Conservation (phyloP, 2,888 invertebrate species). For the Pristionchus fissidentatus region DNA sequence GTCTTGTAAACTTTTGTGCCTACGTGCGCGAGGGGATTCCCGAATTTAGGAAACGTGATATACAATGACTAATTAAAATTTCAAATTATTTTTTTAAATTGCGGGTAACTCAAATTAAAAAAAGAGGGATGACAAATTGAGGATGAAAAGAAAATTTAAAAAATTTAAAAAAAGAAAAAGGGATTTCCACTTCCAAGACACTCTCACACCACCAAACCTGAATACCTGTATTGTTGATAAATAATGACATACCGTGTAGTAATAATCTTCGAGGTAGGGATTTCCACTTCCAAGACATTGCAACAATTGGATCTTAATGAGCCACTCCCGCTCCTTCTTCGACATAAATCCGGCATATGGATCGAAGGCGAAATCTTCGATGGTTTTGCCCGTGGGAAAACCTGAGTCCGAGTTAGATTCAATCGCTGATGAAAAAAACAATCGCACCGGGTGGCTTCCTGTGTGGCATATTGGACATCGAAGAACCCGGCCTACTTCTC, state of each 20-base stretch:
- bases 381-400: slow-evolving; percentile 65
- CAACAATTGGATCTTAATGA: slow-evolving; percentile 92
- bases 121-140: too few relatives aligned
- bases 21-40: too few relatives aligned
- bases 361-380: slow-evolving; percentile 73
- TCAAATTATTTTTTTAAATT: too few relatives aligned
- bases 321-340: slow-evolving; percentile 93
- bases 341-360: slow-evolving; percentile 87
- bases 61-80: too few relatives aligned
- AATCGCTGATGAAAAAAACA: not conserved
- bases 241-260: slow-evolving; percentile 83
- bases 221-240: not conserved
- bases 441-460: slow-evolving; percentile 27
- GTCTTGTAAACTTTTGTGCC: too few relatives aligned
- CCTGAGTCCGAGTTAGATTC: not conserved
- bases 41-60: too few relatives aligned
- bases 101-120: too few relatives aligned
- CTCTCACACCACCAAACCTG: too few relatives aligned
- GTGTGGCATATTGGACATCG: slow-evolving; percentile 18
- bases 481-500: slow-evolving; percentile 13
- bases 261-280: slow-evolving; percentile 96
- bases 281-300: slow-evolving; percentile 89
- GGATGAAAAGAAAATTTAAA: too few relatives aligned
- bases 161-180: not conserved
- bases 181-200: not conserved